Evolutionary conservation across 2,113 vertebrate species (phyloP).

Genomic region (Monarcha castaneiventris): DNA sequence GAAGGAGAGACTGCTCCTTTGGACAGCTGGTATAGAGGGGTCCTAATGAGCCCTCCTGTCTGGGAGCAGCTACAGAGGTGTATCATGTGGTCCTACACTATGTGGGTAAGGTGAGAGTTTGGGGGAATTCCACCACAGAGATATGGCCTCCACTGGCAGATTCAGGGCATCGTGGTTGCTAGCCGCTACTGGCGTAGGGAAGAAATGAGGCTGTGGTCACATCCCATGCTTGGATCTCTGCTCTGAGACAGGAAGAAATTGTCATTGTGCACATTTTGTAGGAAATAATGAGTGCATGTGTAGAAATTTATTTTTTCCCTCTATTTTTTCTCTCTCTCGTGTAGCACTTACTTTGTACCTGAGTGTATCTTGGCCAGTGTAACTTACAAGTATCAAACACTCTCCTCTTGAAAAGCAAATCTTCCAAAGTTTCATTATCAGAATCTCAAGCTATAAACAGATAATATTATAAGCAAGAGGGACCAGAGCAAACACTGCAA

Average conservation of each 20-base stretch:
- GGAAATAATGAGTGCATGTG: neutral
- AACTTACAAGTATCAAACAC: accelerated
- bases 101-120: neutral
- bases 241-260: neutral
- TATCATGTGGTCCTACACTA: neutral
- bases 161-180: neutral
- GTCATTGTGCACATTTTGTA: neutral
- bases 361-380: neutral
- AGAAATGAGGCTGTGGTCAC: neutral
- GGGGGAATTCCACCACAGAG: neutral
- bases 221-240: neutral
- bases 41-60: neutral
- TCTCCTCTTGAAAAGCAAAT: neutral
- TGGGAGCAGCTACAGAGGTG: neutral
- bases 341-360: neutral
- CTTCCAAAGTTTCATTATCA: neutral
- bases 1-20: neutral
- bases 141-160: neutral
- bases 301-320: neutral
- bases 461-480: neutral
- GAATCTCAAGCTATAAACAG: neutral
- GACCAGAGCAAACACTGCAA: neutral
- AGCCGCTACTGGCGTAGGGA: neutral
- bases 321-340: neutral
- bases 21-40: neutral